Evolutionary conservation across 2,888 invertebrate genomes (phyloP).

Genomic region (Morpho deidamia): DNA sequence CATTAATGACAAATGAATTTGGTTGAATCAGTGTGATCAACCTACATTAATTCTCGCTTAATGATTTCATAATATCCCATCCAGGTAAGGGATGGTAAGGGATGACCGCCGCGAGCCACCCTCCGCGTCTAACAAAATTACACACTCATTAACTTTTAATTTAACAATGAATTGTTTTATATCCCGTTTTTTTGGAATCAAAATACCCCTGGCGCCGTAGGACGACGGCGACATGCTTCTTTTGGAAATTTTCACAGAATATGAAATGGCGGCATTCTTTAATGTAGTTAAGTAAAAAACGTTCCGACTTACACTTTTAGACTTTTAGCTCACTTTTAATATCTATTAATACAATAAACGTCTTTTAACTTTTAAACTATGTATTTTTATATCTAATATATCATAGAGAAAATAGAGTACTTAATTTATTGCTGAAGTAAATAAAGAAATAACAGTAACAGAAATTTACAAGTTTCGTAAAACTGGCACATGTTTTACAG

Average conservation of each 20-base stretch:
- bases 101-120: conserved; percentile 48
- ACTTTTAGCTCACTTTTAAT: too few species aligned
- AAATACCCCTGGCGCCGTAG: conserved; percentile 34
- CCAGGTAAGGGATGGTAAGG: conserved; percentile 55
- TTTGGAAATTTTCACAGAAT: background rate
- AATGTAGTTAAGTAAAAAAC: background rate
- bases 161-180: conserved; percentile 24
- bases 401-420: too few species aligned
- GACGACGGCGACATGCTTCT: conserved; percentile 26
- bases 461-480: too few species aligned
- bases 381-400: too few species aligned
- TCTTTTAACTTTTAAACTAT: too few species aligned
- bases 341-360: too few species aligned
- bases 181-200: conserved; percentile 20
- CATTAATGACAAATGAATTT: conserved; percentile 17
- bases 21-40: conserved; percentile 13
- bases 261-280: background rate
- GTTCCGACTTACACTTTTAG: too few species aligned
- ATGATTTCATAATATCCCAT: conserved; percentile 41
- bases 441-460: too few species aligned
- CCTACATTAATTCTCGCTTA: conserved; percentile 20
- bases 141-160: conserved; percentile 68
- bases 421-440: too few species aligned
- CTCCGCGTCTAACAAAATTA: conserved; percentile 65
- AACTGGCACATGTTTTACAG: too few species aligned